A percentile compares a stretch with the other conserved stretches of the same genome.
These are phyloP conservation scores for Epizoanthus ramosus DNA, from an alignment of 92 coral and sea anemone species.

Conservation along the genomic window DNA sequence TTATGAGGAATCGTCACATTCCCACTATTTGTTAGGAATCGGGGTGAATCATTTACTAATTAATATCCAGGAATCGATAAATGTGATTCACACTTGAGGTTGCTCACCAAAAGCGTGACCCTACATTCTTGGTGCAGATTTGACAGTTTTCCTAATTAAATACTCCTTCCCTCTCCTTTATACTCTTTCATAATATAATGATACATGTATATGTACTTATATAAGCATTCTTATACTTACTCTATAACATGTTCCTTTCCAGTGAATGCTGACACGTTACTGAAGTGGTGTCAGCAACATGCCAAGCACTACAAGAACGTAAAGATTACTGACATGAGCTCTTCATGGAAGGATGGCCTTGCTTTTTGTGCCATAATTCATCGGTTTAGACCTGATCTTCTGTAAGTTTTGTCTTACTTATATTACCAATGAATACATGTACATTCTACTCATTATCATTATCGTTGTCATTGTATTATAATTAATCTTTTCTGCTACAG, in stretches of 20 bases:
- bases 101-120: no score
- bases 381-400: constrained; percentile 88
- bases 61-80: no score
- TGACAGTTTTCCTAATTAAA: no score
- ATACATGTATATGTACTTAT: neutral
- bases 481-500: no score
- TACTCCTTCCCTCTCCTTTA: neutral
- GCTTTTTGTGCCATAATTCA: constrained; percentile 98
- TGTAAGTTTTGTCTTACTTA: constrained; percentile 59
- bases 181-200: neutral
- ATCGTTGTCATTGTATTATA: no score
- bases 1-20: no score
- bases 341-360: constrained; percentile 93
- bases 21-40: no score
- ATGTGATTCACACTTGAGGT: no score
- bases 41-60: no score
- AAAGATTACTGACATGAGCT: constrained; percentile 82
- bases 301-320: constrained; percentile 88
- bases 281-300: constrained; percentile 96
- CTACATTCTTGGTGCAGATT: no score
- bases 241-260: neutral
- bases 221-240: neutral
- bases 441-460: no score
- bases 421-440: neutral
- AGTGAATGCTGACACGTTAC: constrained; percentile 82